Evolutionary conservation across 2,113 vertebrate species (phyloP).

Genomic region (Coptodon bakossiorum): DNA sequence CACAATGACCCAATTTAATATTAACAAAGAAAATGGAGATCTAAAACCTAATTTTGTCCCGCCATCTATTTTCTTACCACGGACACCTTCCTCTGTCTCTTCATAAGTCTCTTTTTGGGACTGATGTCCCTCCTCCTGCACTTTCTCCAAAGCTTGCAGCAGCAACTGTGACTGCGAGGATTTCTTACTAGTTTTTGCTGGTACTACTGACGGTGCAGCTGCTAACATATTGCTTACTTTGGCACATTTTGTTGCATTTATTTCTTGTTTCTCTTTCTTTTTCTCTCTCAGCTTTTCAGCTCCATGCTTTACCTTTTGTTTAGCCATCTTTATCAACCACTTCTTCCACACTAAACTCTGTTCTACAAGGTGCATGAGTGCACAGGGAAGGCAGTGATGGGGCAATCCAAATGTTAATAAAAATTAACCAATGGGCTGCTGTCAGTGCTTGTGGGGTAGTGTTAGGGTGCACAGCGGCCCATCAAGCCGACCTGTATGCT

Average conservation of each 20-base stretch:
- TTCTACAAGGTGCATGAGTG: neutral
- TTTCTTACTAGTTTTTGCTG: neutral
- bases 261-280: neutral
- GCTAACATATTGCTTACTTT: neutral
- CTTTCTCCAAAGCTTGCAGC: neutral
- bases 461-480: neutral
- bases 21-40: neutral
- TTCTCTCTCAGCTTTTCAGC: fast-evolving
- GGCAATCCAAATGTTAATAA: neutral
- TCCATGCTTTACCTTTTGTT: neutral
- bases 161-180: neutral
- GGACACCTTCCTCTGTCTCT: neutral
- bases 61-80: neutral
- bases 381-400: neutral
- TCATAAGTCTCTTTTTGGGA: neutral
- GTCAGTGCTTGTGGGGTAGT: neutral
- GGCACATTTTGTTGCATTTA: neutral
- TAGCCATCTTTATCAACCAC: neutral
- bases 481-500: neutral
- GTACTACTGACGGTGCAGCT: neutral
- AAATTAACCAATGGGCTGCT: neutral
- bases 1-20: neutral
- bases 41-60: neutral
- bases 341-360: neutral
- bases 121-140: fast-evolving